Percentiles rank a stretch among this genome's conserved stretches.
Conservation (phyloP, 2,113 vertebrate species). For the Zosterops lateralis region DNA sequence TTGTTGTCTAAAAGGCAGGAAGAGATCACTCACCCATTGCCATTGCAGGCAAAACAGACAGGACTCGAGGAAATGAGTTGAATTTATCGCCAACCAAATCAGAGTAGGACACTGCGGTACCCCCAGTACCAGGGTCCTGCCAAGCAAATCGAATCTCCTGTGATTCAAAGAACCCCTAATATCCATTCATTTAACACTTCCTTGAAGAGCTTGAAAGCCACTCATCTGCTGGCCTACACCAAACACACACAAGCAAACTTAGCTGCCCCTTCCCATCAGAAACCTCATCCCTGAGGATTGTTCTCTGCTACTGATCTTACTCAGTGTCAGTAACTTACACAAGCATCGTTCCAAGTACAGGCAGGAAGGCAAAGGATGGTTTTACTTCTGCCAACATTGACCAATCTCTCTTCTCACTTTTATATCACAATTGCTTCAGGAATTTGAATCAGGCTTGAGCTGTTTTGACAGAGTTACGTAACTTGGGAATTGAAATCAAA, state of each 20-base stretch:
- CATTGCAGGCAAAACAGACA: fast-evolving
- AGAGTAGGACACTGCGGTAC: background rate
- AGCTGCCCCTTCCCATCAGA: background rate
- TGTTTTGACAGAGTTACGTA: background rate
- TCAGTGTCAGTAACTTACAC: background rate
- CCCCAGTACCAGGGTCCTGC: background rate
- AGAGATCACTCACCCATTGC: background rate
- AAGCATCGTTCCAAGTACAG: background rate
- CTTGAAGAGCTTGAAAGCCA: background rate
- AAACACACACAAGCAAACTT: background rate
- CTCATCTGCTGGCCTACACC: fast-evolving
- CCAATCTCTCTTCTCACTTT: background rate
- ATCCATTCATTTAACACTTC: background rate
- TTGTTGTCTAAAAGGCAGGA: background rate
- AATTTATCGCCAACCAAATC: background rate
- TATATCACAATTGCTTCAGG: background rate
- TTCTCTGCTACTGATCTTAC: background rate
- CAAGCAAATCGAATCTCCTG: background rate
- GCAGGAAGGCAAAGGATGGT: fast-evolving
- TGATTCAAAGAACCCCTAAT: background rate
- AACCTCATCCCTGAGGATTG: background rate
- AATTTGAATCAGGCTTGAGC: background rate
- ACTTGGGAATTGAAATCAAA: conserved; percentile 19
- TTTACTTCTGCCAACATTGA: background rate
- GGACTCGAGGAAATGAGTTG: background rate